Base-by-base conservation (phyloP, 1,140 invertebrate species). In the Charaxes varanes region DNA sequence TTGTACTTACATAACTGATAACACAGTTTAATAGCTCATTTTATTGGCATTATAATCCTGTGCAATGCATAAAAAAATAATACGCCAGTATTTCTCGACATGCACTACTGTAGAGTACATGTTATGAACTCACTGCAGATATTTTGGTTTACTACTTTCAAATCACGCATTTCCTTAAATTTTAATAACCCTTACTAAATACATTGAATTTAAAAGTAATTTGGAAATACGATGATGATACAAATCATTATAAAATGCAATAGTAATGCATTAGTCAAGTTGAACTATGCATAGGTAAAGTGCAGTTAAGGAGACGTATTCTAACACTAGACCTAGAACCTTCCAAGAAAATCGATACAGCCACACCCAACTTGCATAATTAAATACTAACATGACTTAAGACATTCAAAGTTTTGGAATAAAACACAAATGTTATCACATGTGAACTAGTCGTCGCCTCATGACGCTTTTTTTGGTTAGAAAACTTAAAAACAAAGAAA, bases 341-440 rank as follows among this genome's bases (percentile, higher is more conserved):
- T 82, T 83, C 77, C 50, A 61, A 80, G 82, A 85, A 85, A 85
- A 85, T 85, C 82, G 73, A 85, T 85, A 85, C 66, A 74, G 80
- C 82, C 82, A 85, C 82, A 83, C 82, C 82, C 82, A 65, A 60
- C 67, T 68, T 81, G 77, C 72, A 84, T 85, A 82, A 82, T 84
- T 78, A 70, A 68, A 49, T 45, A 43, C 47, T 53, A 61, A 58
- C 42, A 41, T 23, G 18, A 32, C 24, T 37, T 38, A 31, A 31
- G 37, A 57, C 37, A 54, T 37, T 43, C 22, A 10, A 41, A 44
- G 48, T 47, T 52, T 60, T 45, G 21, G 31, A 37, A 50, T 42
- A 53, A 74, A 76, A 65, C 61, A 66, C 46, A 51, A 33, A 50
- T 60, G 57, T 60, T 49, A 65, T 53, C 58, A 76, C 73, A 79